These are phyloP conservation scores for Orius laevigatus DNA, from an alignment of 1,140 invertebrate genomes.

Conservation along the genomic window DNA sequence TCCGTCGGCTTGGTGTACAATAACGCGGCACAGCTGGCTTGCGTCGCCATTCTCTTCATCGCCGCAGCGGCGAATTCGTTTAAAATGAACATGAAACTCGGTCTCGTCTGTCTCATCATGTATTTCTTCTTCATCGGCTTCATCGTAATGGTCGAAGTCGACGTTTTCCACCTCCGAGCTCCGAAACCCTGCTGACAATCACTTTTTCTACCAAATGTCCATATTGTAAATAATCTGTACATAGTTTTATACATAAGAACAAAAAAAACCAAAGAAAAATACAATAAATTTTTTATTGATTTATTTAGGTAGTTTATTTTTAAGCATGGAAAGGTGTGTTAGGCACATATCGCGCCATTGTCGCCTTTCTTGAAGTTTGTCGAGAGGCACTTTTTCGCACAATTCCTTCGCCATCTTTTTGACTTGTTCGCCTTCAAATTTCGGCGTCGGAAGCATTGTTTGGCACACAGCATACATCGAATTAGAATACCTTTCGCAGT, in stretches of 20 bases:
- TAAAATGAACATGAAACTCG: conserved; percentile 20
- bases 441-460: conserved; percentile 57
- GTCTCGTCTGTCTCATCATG: conserved; percentile 20
- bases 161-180: conserved; percentile 13
- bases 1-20: conserved; percentile 21
- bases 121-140: conserved; percentile 21
- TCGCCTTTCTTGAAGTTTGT: conserved; percentile 53
- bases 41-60: conserved; percentile 20
- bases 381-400: conserved; percentile 49
- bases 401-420: conserved; percentile 32
- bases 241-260: too few relatives aligned
- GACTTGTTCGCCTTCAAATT: conserved; percentile 47
- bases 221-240: too few relatives aligned
- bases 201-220: too few relatives aligned
- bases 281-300: conserved; percentile 1
- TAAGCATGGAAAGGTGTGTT: conserved; percentile 63
- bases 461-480: conserved; percentile 60
- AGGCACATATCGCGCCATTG: conserved; percentile 72
- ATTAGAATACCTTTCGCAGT: conserved; percentile 57
- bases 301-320: conserved; percentile 39
- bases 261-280: too few relatives aligned
- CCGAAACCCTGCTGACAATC: not conserved
- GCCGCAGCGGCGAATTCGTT: conserved; percentile 15
- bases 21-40: conserved; percentile 20
- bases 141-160: conserved; percentile 20